Conservation (phyloP, 2,113 vertebrate species). For the Oophaga pumilio region DNA sequence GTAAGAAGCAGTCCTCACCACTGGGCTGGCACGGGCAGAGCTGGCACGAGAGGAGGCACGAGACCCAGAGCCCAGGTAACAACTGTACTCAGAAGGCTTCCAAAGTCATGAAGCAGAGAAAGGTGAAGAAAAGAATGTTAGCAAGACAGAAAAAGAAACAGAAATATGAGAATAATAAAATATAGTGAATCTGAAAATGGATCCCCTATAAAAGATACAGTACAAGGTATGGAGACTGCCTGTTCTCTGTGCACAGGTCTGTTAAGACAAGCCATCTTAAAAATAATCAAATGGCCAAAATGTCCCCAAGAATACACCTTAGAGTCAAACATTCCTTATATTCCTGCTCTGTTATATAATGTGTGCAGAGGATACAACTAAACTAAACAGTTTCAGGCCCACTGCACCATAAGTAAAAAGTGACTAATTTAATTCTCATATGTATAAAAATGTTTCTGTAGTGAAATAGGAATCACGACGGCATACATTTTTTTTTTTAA, state of each 20-base stretch:
- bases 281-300: conserved; percentile 25
- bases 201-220: not conserved
- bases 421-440: too few relatives aligned
- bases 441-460: not conserved
- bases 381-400: not conserved
- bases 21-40: conserved; percentile 93
- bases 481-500: not conserved
- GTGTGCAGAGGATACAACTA: not conserved
- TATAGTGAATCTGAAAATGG: not conserved
- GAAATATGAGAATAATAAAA: not conserved
- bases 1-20: conserved; percentile 80
- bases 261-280: not conserved
- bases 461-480: not conserved
- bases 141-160: not conserved
- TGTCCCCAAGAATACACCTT: conserved; percentile 16
- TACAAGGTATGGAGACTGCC: too few relatives aligned
- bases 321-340: conserved; percentile 29
- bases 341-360: not conserved
- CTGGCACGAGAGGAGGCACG: conserved; percentile 90
- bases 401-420: too few relatives aligned
- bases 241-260: not conserved
- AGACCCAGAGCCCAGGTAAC: conserved; percentile 84
- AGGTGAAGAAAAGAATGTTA: not conserved
- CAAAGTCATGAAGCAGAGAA: conserved; percentile 33
- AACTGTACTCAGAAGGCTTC: conserved; percentile 86